A percentile compares a stretch with the other conserved stretches of the same genome.
These are phyloP conservation scores for Alcedo atthis DNA, from an alignment of 2,797 vertebrate species.

Conservation along the genomic window DNA sequence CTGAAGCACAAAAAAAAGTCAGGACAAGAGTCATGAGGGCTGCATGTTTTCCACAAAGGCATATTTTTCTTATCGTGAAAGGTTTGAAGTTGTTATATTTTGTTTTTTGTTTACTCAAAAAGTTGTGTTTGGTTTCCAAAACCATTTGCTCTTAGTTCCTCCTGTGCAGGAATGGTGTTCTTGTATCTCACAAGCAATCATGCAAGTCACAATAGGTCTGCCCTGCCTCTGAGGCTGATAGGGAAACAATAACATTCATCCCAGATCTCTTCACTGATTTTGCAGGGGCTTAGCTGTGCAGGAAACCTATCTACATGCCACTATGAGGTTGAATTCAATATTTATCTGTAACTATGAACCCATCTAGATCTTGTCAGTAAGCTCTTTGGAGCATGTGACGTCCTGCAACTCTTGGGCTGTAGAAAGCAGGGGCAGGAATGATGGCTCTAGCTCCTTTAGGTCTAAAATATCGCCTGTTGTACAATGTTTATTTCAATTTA, in stretches of 20 bases:
- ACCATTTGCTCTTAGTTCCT: fast-evolving
- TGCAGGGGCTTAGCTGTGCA: neutral
- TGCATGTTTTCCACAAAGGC: neutral
- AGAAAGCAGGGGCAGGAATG: neutral
- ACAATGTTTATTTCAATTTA: neutral
- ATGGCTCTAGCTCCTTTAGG: neutral
- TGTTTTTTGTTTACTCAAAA: neutral
- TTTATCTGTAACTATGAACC: neutral
- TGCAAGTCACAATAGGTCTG: fast-evolving
- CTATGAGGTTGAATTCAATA: neutral
- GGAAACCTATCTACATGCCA: neutral
- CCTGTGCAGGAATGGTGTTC: fast-evolving
- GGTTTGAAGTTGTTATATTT: neutral
- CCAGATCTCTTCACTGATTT: neutral
- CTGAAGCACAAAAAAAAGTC: neutral
- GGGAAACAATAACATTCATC: neutral
- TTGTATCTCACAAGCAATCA: neutral
- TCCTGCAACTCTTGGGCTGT: neutral
- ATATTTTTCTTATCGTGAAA: neutral
- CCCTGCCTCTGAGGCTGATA: too few relatives aligned
- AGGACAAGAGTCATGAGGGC: neutral
- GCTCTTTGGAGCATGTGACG: neutral
- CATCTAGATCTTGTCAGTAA: neutral
- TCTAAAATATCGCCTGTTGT: neutral
- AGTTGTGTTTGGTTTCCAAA: neutral